phyloP scores from a whole-genome alignment of 2,888 invertebrate species.

The Philonicus albiceps region DNA sequence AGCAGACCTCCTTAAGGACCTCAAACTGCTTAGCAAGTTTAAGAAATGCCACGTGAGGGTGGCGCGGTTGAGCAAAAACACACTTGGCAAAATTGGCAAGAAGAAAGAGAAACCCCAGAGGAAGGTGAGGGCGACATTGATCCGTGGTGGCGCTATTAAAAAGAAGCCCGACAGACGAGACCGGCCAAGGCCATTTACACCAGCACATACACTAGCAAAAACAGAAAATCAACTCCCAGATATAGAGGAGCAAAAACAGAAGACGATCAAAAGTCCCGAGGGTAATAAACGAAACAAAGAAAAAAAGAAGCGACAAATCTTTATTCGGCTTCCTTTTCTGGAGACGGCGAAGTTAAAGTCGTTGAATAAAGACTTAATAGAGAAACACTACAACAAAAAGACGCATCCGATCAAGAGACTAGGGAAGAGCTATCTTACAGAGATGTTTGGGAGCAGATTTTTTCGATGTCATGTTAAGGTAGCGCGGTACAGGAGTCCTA shows the following conservation, averaged over 20 bases:
- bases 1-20: slow-evolving; percentile 43
- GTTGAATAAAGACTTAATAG: neutral
- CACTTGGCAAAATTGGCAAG: neutral
- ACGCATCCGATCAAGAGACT: neutral
- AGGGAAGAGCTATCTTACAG: neutral
- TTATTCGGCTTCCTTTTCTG: neutral
- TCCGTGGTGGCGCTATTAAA: neutral
- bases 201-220: neutral
- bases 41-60: slow-evolving; percentile 41
- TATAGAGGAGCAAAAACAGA: neutral
- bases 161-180: neutral
- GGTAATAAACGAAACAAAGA: neutral
- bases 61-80: slow-evolving; percentile 11
- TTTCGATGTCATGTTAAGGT: slow-evolving; percentile 51
- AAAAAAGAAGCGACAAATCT: neutral
- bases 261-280: neutral
- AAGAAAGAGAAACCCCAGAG: neutral
- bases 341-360: neutral
- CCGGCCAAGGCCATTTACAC: neutral
- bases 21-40: slow-evolving; percentile 26
- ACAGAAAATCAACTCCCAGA: neutral
- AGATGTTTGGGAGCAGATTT: slow-evolving; percentile 48
- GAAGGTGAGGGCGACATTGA: neutral
- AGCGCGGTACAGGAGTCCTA: slow-evolving; percentile 12
- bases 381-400: neutral